These are phyloP conservation scores for Polia nebulosa DNA, from an alignment of 2,888 invertebrate species.

Conservation along the genomic window DNA sequence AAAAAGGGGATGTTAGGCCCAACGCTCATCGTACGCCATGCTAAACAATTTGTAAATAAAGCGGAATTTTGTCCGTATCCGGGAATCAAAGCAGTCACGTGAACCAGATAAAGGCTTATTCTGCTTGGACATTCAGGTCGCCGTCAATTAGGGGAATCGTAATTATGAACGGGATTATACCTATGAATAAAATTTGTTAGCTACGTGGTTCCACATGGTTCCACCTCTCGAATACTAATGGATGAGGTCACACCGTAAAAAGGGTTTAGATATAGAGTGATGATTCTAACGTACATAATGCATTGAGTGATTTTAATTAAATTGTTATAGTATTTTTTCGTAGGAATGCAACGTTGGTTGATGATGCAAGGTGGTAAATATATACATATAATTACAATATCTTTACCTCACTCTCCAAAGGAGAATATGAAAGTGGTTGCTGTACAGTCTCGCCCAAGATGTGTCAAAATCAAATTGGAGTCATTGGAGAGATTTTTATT, in stretches of 20 bases:
- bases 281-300: neutral
- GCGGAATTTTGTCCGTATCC: constrained; percentile 32
- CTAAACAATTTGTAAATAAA: constrained; percentile 21
- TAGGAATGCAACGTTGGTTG: too few relatives aligned
- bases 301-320: neutral
- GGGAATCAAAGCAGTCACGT: constrained; percentile 37
- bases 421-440: too few relatives aligned
- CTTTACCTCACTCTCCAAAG: too few relatives aligned
- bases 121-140: constrained; percentile 17
- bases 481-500: neutral
- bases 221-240: constrained; percentile 5
- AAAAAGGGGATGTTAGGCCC: neutral
- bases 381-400: too few relatives aligned
- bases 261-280: neutral
- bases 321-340: neutral
- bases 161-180: constrained; percentile 39
- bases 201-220: neutral
- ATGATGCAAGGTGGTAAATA: too few relatives aligned
- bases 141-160: constrained; percentile 43
- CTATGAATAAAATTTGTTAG: constrained; percentile 11
- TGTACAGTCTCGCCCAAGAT: too few relatives aligned
- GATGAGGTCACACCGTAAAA: neutral
- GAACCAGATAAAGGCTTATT: constrained; percentile 20
- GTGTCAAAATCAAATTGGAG: neutral
- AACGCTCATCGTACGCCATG: neutral